These are phyloP conservation scores for Drosophila erecta DNA, from an alignment of 1,140 invertebrate species.

Conservation along the genomic window DNA sequence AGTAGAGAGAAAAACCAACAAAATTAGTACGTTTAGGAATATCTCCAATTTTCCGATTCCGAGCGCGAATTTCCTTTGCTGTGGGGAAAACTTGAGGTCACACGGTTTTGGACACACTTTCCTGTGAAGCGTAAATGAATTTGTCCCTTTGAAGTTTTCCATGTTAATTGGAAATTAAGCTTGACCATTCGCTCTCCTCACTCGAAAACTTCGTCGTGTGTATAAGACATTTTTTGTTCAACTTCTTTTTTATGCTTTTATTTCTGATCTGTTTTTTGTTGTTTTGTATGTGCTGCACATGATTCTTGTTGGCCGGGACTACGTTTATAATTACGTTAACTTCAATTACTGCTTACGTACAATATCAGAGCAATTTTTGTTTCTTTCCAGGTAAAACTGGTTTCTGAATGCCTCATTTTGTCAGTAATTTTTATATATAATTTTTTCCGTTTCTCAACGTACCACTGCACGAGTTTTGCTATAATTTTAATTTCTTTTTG, in stretches of 20 bases:
- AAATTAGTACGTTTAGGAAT: neutral
- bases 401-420: conserved; percentile 52
- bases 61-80: conserved; percentile 5
- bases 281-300: conserved; percentile 26
- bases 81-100: conserved; percentile 7
- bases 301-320: conserved; percentile 41
- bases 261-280: neutral
- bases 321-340: conserved; percentile 78
- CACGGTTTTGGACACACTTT: conserved; percentile 55
- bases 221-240: conserved; percentile 24
- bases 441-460: conserved; percentile 18
- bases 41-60: conserved; percentile 14
- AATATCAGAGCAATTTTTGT: conserved; percentile 67
- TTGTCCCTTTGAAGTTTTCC: conserved; percentile 63
- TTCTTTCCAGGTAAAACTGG: conserved; percentile 55
- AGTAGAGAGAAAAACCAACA: too few species aligned
- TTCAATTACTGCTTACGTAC: conserved; percentile 78
- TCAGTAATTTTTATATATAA: conserved; percentile 21
- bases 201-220: conserved; percentile 19
- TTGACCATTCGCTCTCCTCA: conserved; percentile 27
- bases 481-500: conserved; percentile 78
- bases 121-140: conserved; percentile 57
- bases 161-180: conserved; percentile 72
- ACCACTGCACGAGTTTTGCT: conserved; percentile 61
- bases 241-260: neutral